Evolutionary conservation across 2,113 vertebrate species (phyloP), one percentile per base, ranked within the genome.

Genomic region (Rhegmatorhina hoffmannsi): DNA sequence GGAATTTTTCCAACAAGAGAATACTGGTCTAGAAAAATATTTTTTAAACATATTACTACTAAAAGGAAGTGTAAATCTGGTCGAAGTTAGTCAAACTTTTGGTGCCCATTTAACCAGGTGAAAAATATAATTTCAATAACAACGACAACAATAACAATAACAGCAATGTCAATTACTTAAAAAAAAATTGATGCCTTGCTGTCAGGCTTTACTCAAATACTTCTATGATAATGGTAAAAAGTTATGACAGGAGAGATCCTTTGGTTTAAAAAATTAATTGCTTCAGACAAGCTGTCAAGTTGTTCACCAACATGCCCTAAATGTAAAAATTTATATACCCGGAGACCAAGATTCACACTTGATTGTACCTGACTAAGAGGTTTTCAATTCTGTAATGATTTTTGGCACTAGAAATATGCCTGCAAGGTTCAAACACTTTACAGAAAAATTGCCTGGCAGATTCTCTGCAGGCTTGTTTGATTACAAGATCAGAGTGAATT

Each of bases 211-310:
- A 91, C 87, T 94, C 62, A 91, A 92, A 80, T 19, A 50, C 11
- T 82, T 56, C 69, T n/a, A 33, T 47, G 49, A 64, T 74, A 80
- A 85, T 43, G 11, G 36, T 91, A 93, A 94, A 91, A 96, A 87
- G 69, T 85, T 96, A 73, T 89, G 96, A 97, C 94, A 94, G 55
- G 40, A 88, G 59, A 75, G 55, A 93, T 91, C 66, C 17, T 89
- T 95, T 83, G 69, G 66, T 46, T 94, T 93, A 80, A 96, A 92
- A 95, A 82, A 64, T 62, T 94, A 95, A 97, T 91, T 78, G 50
- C 80, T 97, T 97, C 73, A 94, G 96, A 97, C 96, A 97, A 94
- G 89, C 84, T 96, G 96, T 97, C 96, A 97, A 95, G 82, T 89
- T 96, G 62, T 97, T 97, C 88, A 95, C 59, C 93, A 92, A 93